Evolutionary conservation across 2,113 vertebrate species (phyloP).

Genomic region (Callopanchax toddi): DNA sequence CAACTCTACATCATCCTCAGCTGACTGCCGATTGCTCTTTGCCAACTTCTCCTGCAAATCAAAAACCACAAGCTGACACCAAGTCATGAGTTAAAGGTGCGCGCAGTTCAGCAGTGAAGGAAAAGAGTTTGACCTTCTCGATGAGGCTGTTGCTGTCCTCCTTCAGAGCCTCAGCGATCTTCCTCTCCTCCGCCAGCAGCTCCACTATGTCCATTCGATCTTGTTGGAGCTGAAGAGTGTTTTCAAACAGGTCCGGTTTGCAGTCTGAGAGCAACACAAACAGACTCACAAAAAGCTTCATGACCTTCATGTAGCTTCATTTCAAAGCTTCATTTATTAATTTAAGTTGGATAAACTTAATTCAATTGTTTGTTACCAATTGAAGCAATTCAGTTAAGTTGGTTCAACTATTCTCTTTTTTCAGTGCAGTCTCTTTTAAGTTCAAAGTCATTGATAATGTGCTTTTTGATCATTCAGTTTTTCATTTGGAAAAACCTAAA

Average conservation of each 20-base stretch:
- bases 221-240: slow-evolving; percentile 84
- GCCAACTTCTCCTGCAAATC: slow-evolving; percentile 80
- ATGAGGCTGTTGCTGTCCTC: slow-evolving; percentile 80
- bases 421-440: no score
- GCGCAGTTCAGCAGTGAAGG: not conserved
- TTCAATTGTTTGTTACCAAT: no score
- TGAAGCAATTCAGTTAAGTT: no score
- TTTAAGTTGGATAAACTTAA: no score
- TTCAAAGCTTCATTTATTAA: no score
- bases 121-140: slow-evolving; percentile 80
- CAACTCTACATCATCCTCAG: slow-evolving; percentile 83
- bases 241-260: slow-evolving; percentile 80
- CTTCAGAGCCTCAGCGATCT: slow-evolving; percentile 79
- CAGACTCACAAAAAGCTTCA: no score
- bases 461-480: no score
- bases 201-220: slow-evolving; percentile 85
- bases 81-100: not conserved
- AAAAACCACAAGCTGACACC: not conserved
- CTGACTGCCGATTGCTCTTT: slow-evolving; percentile 70
- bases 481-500: no score
- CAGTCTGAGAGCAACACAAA: slow-evolving; percentile 80
- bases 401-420: no score
- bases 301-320: no score
- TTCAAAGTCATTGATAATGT: no score
- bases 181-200: slow-evolving; percentile 83